Percentiles rank a stretch among this genome's conserved stretches.
Conservation (phyloP, 2,113 vertebrate species). For the Diadophis punctatus region DNA sequence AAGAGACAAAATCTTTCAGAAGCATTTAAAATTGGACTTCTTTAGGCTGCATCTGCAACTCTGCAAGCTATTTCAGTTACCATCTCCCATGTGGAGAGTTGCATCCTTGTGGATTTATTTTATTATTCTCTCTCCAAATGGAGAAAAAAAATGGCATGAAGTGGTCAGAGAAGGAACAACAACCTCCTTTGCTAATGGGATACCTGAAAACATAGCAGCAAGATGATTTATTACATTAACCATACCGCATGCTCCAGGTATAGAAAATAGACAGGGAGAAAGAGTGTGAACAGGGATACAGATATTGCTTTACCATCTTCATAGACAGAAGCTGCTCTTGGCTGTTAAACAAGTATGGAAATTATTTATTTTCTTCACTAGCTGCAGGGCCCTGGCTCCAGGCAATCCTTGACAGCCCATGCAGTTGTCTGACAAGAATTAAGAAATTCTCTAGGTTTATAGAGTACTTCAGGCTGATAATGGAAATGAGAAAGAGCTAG, state of each 20-base stretch:
- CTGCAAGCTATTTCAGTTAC: background rate
- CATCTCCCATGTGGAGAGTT: background rate
- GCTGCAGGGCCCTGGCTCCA: background rate
- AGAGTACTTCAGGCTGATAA: background rate
- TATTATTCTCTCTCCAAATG: background rate
- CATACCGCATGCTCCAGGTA: background rate
- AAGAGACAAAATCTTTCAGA: background rate
- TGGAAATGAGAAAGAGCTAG: background rate
- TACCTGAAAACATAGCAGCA: background rate
- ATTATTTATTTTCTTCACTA: background rate
- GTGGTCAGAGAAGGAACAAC: background rate
- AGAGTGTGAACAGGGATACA: background rate
- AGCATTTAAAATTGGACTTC: background rate
- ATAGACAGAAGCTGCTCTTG: background rate
- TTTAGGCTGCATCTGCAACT: background rate
- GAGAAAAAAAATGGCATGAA: background rate
- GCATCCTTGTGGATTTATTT: background rate
- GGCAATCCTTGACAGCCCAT: background rate
- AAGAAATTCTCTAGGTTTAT: background rate
- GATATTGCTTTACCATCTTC: background rate
- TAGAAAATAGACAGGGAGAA: background rate
- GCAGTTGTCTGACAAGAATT: background rate
- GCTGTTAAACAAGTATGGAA: background rate
- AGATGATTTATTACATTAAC: background rate
- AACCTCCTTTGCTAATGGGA: background rate